Evolutionary conservation across 2,113 vertebrate species (phyloP).

Genomic region (Anseranas semipalmata): DNA sequence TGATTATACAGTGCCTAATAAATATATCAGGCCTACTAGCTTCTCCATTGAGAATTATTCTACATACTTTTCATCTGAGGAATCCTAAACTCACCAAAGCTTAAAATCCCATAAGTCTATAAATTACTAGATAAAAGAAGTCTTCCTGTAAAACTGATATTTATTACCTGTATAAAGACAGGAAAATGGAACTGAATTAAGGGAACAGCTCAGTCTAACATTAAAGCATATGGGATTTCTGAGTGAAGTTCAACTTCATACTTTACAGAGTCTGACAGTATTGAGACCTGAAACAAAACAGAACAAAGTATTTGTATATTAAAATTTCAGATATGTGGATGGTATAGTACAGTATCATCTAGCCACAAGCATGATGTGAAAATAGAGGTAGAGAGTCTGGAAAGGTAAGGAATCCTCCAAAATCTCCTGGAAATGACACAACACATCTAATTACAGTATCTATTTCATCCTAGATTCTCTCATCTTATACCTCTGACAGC

Average conservation of each 20-base stretch:
- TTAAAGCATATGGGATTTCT: not conserved
- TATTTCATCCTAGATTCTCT: not conserved
- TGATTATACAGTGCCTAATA: not conserved
- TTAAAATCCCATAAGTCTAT: not conserved
- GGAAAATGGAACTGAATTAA: constrained; percentile 15
- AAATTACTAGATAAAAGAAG: not conserved
- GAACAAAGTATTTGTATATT: not conserved
- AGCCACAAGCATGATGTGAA: not conserved
- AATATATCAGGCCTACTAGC: not conserved
- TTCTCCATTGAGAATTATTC: not conserved
- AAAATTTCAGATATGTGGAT: not conserved
- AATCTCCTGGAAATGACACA: not conserved
- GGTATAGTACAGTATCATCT: not conserved
- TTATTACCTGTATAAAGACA: not conserved
- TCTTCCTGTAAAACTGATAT: not conserved
- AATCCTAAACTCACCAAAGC: not conserved
- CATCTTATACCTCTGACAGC: not conserved
- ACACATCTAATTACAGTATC: not conserved
- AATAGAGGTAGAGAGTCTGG: not conserved
- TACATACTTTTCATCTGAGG: not conserved
- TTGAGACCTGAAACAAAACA: not conserved
- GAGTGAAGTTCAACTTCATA: not conserved
- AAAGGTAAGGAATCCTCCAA: not conserved
- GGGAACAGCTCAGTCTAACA: not conserved
- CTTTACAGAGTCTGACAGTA: not conserved